A percentile compares a stretch with the other conserved stretches of the same genome.
phyloP scores from a whole-genome alignment of 2,797 vertebrate genomes.

The Apodemus agrarius region DNA sequence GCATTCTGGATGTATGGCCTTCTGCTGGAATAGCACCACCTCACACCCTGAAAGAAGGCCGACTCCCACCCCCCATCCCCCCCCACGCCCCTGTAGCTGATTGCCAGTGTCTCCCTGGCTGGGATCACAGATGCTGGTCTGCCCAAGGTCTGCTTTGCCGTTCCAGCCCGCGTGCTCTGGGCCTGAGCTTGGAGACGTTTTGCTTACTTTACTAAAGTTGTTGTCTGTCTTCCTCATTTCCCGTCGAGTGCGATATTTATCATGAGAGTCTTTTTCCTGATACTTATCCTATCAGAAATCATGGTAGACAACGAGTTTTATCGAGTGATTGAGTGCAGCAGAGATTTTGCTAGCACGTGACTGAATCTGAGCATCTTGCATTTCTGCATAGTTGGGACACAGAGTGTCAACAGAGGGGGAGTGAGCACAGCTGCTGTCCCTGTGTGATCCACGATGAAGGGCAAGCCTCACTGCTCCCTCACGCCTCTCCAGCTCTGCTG shows the following conservation, averaged over 20 bases:
- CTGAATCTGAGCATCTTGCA: background rate
- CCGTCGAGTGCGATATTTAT: background rate
- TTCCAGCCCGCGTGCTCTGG: background rate
- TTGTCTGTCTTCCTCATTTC: slow-evolving; percentile 4
- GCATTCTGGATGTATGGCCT: background rate
- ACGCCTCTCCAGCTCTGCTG: background rate
- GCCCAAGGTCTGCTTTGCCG: background rate
- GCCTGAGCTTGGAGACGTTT: background rate
- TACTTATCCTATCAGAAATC: background rate
- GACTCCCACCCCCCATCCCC: background rate
- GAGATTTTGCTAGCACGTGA: background rate
- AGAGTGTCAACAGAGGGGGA: background rate
- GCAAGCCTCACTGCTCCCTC: too few species aligned
- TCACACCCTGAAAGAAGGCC: background rate
- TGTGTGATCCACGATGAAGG: background rate
- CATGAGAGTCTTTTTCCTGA: background rate
- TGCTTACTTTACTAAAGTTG: background rate
- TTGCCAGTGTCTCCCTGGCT: background rate
- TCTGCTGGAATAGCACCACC: background rate
- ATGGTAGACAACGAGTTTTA: background rate
- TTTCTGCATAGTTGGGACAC: background rate
- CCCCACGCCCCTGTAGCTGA: background rate
- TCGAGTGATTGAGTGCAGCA: background rate
- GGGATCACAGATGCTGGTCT: background rate
- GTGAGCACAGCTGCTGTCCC: background rate